phyloP scores from a whole-genome alignment of 2,888 invertebrate species.

The Hirtodrosophila trivittata region DNA sequence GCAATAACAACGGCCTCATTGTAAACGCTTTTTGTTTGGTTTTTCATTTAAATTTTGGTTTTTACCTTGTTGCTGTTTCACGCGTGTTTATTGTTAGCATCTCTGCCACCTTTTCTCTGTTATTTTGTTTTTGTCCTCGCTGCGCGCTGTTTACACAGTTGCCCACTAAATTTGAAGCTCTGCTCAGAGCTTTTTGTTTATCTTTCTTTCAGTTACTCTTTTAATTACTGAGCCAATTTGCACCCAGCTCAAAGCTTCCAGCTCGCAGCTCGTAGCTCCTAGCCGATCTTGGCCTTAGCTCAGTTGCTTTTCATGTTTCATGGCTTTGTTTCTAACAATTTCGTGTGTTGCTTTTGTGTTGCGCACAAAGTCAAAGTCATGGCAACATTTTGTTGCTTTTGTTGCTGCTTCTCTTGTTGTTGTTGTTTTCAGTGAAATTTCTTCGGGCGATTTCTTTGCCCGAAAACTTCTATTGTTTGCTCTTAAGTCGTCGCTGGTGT shows the following conservation, averaged over 20 bases:
- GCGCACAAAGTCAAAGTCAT: slow-evolving; percentile 69
- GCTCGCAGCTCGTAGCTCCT: slow-evolving; percentile 10
- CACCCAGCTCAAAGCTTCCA: neutral
- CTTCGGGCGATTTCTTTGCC: slow-evolving; percentile 49
- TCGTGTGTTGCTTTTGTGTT: slow-evolving; percentile 29
- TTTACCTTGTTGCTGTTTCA: slow-evolving; percentile 28
- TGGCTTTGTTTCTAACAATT: slow-evolving; percentile 43
- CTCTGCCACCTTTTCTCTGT: slow-evolving; percentile 12
- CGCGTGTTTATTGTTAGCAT: slow-evolving; percentile 30
- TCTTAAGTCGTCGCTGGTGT: slow-evolving; percentile 17
- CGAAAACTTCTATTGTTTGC: slow-evolving; percentile 58
- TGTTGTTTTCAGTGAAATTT: slow-evolving; percentile 63
- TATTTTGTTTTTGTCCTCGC: slow-evolving; percentile 45
- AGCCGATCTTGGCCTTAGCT: slow-evolving; percentile 36
- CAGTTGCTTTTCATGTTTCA: slow-evolving; percentile 42
- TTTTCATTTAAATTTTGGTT: slow-evolving; percentile 67
- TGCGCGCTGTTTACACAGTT: slow-evolving; percentile 64
- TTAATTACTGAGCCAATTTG: slow-evolving; percentile 29
- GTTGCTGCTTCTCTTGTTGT: neutral
- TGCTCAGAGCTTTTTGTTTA: slow-evolving; percentile 12
- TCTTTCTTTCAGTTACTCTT: slow-evolving; percentile 15
- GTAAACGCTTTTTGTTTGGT: slow-evolving; percentile 47
- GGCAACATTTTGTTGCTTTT: slow-evolving; percentile 51
- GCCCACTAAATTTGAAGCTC: slow-evolving; percentile 21
- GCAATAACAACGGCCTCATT: slow-evolving; percentile 50